Percentiles rank a stretch among this genome's conserved stretches.
These are phyloP conservation scores for Palaemon carinicauda DNA, from an alignment of 1,140 invertebrate species.

Conservation along the genomic window DNA sequence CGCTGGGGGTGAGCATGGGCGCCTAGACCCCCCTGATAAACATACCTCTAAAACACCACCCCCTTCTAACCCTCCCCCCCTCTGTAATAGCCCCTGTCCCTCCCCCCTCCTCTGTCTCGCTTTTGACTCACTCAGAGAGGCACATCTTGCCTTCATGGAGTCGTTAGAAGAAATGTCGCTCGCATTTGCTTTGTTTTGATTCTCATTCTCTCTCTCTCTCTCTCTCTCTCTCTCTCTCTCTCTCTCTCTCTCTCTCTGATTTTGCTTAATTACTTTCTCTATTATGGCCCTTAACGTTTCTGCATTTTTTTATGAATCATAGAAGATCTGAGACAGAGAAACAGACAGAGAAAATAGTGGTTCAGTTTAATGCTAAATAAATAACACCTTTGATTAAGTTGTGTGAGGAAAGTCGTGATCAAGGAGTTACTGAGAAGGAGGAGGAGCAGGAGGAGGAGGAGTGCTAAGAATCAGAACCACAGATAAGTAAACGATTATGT, in stretches of 20 bases:
- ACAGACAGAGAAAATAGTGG: background rate
- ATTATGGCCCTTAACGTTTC: too few relatives aligned
- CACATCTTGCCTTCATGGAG: background rate
- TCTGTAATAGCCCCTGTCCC: too few relatives aligned
- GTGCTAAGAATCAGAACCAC: too few relatives aligned
- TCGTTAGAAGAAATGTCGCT: background rate
- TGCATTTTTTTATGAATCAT: background rate
- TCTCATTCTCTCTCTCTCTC: background rate
- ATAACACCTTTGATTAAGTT: too few relatives aligned
- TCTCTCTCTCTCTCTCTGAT: background rate
- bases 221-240: background rate
- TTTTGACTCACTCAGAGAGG: background rate
- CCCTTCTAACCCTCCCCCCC: background rate
- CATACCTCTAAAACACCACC: too few relatives aligned
- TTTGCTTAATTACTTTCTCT: background rate
- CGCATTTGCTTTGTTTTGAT: background rate
- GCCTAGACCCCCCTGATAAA: too few relatives aligned
- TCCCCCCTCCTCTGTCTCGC: too few relatives aligned
- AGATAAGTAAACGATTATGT: too few relatives aligned
- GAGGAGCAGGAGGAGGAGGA: background rate
- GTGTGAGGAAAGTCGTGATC: too few relatives aligned
- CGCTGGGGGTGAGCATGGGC: constrained; percentile 33
- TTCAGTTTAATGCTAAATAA: too few relatives aligned
- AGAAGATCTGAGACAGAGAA: background rate
- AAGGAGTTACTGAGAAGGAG: background rate